Conservation (phyloP, 2,797 vertebrate genomes). For the Luscinia megarhynchos region DNA sequence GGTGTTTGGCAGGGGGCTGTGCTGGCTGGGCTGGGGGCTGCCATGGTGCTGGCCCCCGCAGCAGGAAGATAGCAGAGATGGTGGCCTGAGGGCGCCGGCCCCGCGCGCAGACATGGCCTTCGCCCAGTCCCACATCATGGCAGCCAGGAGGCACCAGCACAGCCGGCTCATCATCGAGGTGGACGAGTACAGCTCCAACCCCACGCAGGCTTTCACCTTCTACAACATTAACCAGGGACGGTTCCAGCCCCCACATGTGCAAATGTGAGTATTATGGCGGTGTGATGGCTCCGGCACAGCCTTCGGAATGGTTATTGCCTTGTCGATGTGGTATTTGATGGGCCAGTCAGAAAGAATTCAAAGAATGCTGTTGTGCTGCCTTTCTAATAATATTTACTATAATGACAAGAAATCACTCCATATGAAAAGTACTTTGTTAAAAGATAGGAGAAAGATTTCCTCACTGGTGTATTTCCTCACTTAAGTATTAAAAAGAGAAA, state of each 20-base stretch:
- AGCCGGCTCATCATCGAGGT: slow-evolving; percentile 87
- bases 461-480: not conserved
- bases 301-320: slow-evolving; percentile 41
- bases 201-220: slow-evolving; percentile 97
- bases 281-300: slow-evolving; percentile 14
- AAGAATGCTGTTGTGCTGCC: not conserved
- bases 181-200: slow-evolving; percentile 97
- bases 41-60: slow-evolving; percentile 69
- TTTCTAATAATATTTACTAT: slow-evolving; percentile 21
- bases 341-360: not conserved
- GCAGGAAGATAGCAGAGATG: slow-evolving; percentile 75
- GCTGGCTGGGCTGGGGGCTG: slow-evolving; percentile 63
- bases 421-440: slow-evolving; percentile 14
- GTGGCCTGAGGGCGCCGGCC: slow-evolving; percentile 71
- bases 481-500: not conserved
- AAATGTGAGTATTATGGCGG: slow-evolving; percentile 89
- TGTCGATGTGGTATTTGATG: slow-evolving; percentile 22
- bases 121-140: slow-evolving; percentile 94
- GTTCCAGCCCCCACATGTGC: slow-evolving; percentile 96
- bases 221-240: slow-evolving; percentile 99
- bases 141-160: slow-evolving; percentile 88
- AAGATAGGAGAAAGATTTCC: not conserved
- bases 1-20: slow-evolving; percentile 57
- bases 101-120: slow-evolving; percentile 86
- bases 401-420: not conserved